phyloP scores from a whole-genome alignment of 2,113 vertebrate species.

The Myiagra hebetior region DNA sequence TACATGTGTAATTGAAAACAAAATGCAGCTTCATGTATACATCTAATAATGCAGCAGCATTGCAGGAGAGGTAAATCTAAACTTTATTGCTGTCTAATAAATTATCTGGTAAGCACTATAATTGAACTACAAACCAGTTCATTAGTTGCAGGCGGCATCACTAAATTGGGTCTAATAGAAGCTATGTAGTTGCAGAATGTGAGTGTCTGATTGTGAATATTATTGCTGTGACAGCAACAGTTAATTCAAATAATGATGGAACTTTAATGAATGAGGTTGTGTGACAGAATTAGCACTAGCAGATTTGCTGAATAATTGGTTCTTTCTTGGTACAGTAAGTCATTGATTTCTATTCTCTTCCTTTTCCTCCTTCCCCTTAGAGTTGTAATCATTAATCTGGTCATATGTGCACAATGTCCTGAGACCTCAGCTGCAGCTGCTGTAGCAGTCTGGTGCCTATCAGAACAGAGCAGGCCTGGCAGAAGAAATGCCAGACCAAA shows the following conservation, averaged over 20 bases:
- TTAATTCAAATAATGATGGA: constrained; percentile 51
- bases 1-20: constrained; percentile 5
- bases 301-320: constrained; percentile 53
- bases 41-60: neutral
- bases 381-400: neutral
- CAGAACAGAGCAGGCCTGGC: neutral
- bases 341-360: constrained; percentile 37
- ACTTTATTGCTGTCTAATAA: constrained; percentile 39
- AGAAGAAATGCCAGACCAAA: neutral
- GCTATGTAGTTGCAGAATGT: neutral
- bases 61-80: constrained; percentile 11
- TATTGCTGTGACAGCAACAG: constrained; percentile 50
- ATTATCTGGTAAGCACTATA: constrained; percentile 24
- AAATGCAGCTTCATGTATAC: constrained; percentile 1
- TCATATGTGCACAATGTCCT: neutral
- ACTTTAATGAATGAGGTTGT: constrained; percentile 25
- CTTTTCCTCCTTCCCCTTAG: neutral
- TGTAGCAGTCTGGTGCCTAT: neutral
- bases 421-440: neutral
- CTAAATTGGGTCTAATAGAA: constrained; percentile 6
- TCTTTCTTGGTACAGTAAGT: constrained; percentile 49
- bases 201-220: constrained; percentile 29
- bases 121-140: constrained; percentile 47
- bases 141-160: neutral
- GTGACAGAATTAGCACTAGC: constrained; percentile 33